Evolutionary conservation across 2,113 vertebrate genomes (phyloP).

Genomic region (Murina feae): DNA sequence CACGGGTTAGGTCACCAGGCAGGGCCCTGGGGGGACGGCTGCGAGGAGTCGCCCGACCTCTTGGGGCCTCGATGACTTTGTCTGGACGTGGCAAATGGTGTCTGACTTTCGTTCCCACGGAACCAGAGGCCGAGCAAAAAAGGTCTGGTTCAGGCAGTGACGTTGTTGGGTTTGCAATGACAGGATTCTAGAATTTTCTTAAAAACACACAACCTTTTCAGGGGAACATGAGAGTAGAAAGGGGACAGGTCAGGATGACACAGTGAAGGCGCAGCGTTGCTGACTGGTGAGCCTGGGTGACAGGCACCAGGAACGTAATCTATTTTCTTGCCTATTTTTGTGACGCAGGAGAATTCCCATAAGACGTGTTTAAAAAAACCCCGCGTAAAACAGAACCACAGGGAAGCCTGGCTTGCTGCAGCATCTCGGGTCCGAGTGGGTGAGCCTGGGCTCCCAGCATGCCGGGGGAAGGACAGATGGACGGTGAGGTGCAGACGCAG

Average conservation of each 20-base stretch:
- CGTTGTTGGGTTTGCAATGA: background rate
- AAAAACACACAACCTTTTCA: rapidly evolving
- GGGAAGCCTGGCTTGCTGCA: background rate
- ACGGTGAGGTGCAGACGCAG: background rate
- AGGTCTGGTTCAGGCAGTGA: rapidly evolving
- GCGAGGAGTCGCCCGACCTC: rapidly evolving
- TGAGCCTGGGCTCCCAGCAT: background rate
- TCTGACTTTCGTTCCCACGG: background rate
- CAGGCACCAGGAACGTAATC: rapidly evolving
- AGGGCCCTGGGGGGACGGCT: rapidly evolving
- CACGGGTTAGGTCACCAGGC: background rate
- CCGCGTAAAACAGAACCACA: background rate
- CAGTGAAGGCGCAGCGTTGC: rapidly evolving
- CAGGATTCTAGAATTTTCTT: background rate
- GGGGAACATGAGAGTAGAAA: rapidly evolving
- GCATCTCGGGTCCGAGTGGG: background rate
- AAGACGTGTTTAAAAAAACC: background rate
- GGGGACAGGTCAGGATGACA: background rate
- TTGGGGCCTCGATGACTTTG: rapidly evolving
- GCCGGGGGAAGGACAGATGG: background rate
- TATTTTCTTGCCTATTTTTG: background rate
- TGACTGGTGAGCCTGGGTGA: rapidly evolving
- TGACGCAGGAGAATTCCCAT: rapidly evolving
- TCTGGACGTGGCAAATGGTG: rapidly evolving
- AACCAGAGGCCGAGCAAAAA: rapidly evolving